Percentiles rank a stretch among this genome's conserved stretches.
These are phyloP conservation scores for Cynopterus sphinx DNA, from an alignment of 2,797 vertebrate species.

Conservation along the genomic window DNA sequence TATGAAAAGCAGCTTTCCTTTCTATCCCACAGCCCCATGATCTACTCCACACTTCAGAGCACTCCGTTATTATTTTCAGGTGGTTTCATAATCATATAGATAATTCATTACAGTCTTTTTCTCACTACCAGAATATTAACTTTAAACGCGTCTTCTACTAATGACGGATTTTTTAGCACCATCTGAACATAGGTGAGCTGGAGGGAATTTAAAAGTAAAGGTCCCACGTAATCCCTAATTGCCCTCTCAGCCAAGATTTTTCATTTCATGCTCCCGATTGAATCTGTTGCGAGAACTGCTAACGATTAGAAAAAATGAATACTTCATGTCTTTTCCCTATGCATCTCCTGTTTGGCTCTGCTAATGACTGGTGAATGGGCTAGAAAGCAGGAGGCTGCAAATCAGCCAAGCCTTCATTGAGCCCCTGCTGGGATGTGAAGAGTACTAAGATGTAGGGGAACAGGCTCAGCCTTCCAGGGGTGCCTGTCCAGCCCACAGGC, in stretches of 20 bases:
- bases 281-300: neutral
- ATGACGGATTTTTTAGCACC: slow-evolving; percentile 30
- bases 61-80: neutral
- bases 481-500: neutral
- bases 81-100: neutral
- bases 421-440: neutral
- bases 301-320: slow-evolving; percentile 30
- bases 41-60: neutral
- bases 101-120: neutral
- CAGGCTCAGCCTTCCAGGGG: neutral
- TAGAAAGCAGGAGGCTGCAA: neutral
- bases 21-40: neutral
- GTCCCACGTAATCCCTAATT: neutral
- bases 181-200: neutral
- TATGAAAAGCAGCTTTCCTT: neutral
- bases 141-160: slow-evolving; percentile 31
- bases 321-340: slow-evolving; percentile 2
- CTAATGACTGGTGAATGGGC: slow-evolving; percentile 33
- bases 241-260: neutral
- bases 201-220: slow-evolving; percentile 41
- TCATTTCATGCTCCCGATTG: neutral
- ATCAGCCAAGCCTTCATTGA: neutral
- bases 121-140: neutral
- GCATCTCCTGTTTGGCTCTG: neutral
- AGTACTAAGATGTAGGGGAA: neutral